Percentiles rank a stretch among this genome's conserved stretches.
These are phyloP conservation scores for Hippopotamyrus pictus DNA, from an alignment of 2,797 vertebrate species.

Conservation along the genomic window DNA sequence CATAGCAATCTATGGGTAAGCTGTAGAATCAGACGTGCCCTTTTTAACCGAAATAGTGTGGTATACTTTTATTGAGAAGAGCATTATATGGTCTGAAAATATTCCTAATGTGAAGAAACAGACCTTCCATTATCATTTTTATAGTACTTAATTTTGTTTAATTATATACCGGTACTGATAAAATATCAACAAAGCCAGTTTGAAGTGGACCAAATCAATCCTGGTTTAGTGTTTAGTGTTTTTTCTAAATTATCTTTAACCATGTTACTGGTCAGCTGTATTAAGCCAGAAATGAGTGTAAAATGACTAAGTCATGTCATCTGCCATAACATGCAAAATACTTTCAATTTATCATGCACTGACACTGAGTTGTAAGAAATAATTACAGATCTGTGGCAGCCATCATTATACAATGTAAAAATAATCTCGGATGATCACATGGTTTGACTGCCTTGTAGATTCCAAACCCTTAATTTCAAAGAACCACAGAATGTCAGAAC, in stretches of 20 bases:
- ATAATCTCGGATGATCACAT: slow-evolving; percentile 14
- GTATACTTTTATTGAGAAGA: not conserved
- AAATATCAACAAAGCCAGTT: not conserved
- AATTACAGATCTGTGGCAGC: slow-evolving; percentile 8
- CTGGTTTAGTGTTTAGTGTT: not conserved
- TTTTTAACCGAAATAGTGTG: not conserved
- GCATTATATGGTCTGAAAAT: not conserved
- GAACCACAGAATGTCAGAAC: not conserved
- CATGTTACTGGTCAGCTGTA: not conserved
- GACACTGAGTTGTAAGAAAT: slow-evolving; percentile 14
- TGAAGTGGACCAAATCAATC: not conserved
- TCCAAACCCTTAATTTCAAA: not conserved
- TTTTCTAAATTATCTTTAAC: not conserved
- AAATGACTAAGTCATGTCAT: not conserved
- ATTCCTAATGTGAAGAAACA: not conserved
- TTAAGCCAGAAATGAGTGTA: not conserved
- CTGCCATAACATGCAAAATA: not conserved
- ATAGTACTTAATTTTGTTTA: not conserved
- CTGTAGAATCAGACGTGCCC: not conserved
- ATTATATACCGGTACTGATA: not conserved
- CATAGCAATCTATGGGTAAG: not conserved
- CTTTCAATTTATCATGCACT: not conserved
- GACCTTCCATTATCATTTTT: not conserved
- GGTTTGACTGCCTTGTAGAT: not conserved
- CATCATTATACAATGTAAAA: slow-evolving; percentile 17